Base-by-base conservation (phyloP, 2,888 invertebrate species). In the Volucella inflata region DNA sequence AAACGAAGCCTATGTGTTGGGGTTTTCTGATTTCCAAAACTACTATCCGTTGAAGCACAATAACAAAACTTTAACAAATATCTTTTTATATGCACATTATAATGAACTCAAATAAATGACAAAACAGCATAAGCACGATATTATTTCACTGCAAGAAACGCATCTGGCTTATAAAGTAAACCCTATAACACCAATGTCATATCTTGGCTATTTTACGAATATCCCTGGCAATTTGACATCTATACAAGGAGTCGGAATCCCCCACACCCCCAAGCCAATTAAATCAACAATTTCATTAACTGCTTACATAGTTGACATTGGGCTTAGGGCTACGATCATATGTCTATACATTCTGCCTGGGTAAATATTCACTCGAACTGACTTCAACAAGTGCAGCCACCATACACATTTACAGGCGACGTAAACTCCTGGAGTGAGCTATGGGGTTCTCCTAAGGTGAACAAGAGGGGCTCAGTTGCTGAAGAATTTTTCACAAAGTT, bases 251-350 rank as follows among this genome's bases (percentile, higher is more conserved):
- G 21, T 44, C 42, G 44, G 60, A 12, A 60, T 44, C 17, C 60
- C 60, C n/a, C 60, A 60, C 42, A 8, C 36, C 16, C 60, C 42
- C 21, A 21, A 21, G 21, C 21, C 21, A 21, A 21, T 21, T n/a
- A 44, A 44, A 21, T 44, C 60, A 44, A 60, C 44, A 14, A 60
- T 60, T 44, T 14, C 44, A 44, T 60, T 44, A 12, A 59, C 40
- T 16, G 38, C 38, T 57, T 6, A 21, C 11, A 10, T 21, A 51
- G 51, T 51, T 12, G 51, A 51, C 36, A 36, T 55, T 2, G 55
- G 36, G 14, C 14, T 38, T 55, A n/a, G 36, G 36, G 55, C 36
- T 12, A 14, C 55, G 12, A 38, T 55, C 14, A 36, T 55, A n/a
- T 55, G 55, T 53, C 30, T 53, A 3, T 53, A 36, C 2, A 38